Base-by-base conservation (phyloP, 2,113 vertebrate genomes). In the Abramis brama region DNA sequence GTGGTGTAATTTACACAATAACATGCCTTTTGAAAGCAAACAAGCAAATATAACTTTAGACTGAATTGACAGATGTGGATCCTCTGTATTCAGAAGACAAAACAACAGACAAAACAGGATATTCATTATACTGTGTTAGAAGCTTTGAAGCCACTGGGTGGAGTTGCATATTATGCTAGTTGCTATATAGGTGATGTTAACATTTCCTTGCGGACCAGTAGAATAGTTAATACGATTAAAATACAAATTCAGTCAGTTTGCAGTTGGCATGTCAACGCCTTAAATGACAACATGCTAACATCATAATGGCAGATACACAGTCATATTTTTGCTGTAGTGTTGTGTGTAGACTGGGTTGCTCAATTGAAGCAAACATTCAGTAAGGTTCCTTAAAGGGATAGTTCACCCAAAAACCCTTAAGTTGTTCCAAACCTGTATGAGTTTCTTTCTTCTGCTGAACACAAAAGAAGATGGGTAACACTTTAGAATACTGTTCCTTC, bases 1-100 rank as follows among this genome's bases (percentile, higher is more conserved):
- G n/a, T n/a, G n/a, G n/a, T n/a, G n/a, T n/a, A n/a, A 19, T 4
- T 36, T 36, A 36, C 68, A 39, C 68, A 71, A 43, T 43, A 6
- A 1, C 68, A 43, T 11, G 19, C 33, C 36, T 43, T 43, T 71
- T 71, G 19, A 43, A 71, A n/a, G 36, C 4, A 71, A 43, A 71
- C 36, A 43, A 43, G 11, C 36, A 23, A 39, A 30, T 11, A 0
- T 39, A 19, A 71, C 19, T 71, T 70, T 71, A 70, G 66, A 23
- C 19, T 57, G 19, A 57, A 71, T 23, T 55, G 52, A 2, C 30
- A 71, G 68, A 21, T 43, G 68, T 71, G 68, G 19, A 71, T 71
- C 36, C 33, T 71, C 68, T 71, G 4, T 43, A 12, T 71, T 71
- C 68, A 71, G 68, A 71, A 71, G 68, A 43, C 68, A 57, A 57